These are phyloP conservation scores for Pipistrellus pygmaeus DNA, from an alignment of 2,797 vertebrate genomes.

Conservation along the genomic window DNA sequence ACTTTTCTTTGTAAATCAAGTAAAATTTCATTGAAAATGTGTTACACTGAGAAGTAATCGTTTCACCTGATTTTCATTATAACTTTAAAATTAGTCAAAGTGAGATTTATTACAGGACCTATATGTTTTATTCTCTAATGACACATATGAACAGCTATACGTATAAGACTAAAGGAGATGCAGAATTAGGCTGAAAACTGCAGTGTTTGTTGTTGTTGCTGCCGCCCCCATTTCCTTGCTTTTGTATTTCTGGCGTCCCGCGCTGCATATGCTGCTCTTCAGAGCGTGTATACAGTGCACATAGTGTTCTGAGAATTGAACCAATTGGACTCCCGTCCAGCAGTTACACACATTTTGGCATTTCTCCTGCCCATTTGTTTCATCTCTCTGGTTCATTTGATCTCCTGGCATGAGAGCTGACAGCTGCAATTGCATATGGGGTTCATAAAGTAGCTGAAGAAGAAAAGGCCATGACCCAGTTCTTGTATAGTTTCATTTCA, in stretches of 20 bases:
- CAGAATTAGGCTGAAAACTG: neutral
- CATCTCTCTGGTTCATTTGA: constrained; percentile 41
- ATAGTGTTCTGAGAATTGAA: neutral
- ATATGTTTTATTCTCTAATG: constrained; percentile 1
- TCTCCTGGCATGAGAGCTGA: neutral
- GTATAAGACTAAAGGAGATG: neutral
- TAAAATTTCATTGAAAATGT: constrained; percentile 32
- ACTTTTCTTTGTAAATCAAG: neutral
- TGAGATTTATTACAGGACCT: neutral
- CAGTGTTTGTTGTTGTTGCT: too few relatives aligned
- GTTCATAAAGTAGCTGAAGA: neutral
- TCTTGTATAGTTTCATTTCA: neutral
- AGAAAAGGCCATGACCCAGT: neutral
- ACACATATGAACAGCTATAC: neutral
- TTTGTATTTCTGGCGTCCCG: neutral
- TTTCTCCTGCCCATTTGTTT: constrained; percentile 38
- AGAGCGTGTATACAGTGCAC: neutral
- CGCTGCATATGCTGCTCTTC: neutral
- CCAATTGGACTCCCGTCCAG: neutral
- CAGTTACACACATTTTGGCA: neutral
- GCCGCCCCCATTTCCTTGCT: neutral
- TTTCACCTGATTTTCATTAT: constrained; percentile 17
- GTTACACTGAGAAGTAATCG: neutral
- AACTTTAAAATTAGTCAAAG: constrained; percentile 17
- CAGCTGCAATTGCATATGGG: constrained; percentile 42